Evolutionary conservation across 2,888 invertebrate species (phyloP).

Genomic region (Drosophila dives): DNA sequence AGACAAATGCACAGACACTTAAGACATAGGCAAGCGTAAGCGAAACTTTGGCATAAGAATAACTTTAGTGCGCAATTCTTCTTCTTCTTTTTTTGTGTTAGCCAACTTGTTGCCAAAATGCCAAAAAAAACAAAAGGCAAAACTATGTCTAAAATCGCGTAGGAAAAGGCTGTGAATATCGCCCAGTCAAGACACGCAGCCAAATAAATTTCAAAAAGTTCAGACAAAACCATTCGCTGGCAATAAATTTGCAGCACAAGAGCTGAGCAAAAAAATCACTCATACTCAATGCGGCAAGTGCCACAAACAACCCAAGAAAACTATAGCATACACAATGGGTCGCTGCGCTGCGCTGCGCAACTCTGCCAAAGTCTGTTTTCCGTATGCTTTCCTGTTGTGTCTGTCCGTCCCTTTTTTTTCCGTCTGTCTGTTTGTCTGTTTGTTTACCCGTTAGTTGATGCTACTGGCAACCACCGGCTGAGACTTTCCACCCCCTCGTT

Average conservation of each 20-base stretch:
- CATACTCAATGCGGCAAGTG: conserved; percentile 75
- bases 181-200: conserved; percentile 23
- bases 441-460: conserved; percentile 54
- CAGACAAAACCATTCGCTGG: conserved; percentile 77
- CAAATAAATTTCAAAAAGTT: conserved; percentile 78
- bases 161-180: conserved; percentile 20
- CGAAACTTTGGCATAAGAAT: conserved; percentile 47
- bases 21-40: conserved; percentile 40
- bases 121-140: conserved; percentile 28
- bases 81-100: conserved; percentile 11
- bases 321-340: conserved; percentile 64
- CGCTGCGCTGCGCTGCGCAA: conserved; percentile 23
- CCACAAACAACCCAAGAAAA: conserved; percentile 53
- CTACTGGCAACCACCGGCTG: conserved; percentile 58
- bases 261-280: conserved; percentile 70
- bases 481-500: conserved; percentile 9
- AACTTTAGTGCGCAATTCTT: conserved; percentile 50
- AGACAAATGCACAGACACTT: conserved; percentile 52
- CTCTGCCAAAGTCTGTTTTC: conserved; percentile 31
- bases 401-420: conserved; percentile 1
- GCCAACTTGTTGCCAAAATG: conserved; percentile 76
- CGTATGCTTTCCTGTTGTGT: conserved; percentile 24
- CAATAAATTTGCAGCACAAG: conserved; percentile 71
- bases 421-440: conserved; percentile 22
- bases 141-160: conserved; percentile 47